These are phyloP conservation scores for Callyntrura guangdongensis DNA, from an alignment of 2,888 invertebrate species.

Conservation along the genomic window DNA sequence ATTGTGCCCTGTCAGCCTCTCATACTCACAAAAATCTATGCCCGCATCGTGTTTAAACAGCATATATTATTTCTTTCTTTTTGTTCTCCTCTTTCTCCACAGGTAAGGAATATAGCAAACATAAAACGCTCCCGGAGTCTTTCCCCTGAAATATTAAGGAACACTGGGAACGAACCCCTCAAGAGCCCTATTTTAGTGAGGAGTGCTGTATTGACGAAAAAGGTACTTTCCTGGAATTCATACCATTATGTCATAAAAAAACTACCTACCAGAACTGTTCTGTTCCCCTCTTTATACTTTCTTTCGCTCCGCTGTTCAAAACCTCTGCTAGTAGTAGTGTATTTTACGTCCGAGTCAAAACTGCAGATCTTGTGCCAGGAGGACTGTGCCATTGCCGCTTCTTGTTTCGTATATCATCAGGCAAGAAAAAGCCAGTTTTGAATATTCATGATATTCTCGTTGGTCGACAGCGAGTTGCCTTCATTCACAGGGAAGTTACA, in stretches of 20 bases:
- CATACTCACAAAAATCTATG: not conserved
- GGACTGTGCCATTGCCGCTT: too few species aligned
- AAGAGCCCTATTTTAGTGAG: conserved; percentile 78
- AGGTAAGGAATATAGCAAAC: conserved; percentile 65
- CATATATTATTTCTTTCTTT: not conserved
- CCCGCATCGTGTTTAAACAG: not conserved
- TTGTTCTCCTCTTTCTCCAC: not conserved
- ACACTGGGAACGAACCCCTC: conserved; percentile 76
- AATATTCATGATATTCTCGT: not conserved
- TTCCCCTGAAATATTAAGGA: conserved; percentile 82
- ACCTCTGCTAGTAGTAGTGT: too few species aligned
- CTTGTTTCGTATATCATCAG: too few species aligned
- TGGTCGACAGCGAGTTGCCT: too few species aligned
- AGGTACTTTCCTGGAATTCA: conserved; percentile 38
- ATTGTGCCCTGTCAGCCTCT: not conserved
- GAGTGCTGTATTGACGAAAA: conserved; percentile 63
- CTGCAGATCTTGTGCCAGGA: too few species aligned
- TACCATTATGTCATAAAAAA: not conserved
- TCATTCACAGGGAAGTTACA: too few species aligned
- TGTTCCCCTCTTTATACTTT: conserved; percentile 19
- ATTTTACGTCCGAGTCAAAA: not conserved
- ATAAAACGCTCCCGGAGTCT: conserved; percentile 82
- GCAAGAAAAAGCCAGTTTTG: not conserved
- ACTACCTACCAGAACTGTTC: not conserved
- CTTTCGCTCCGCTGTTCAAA: conserved; percentile 10